phyloP scores from a whole-genome alignment of 2,113 vertebrate genomes.

The Brachyhypopomus gauderio region DNA sequence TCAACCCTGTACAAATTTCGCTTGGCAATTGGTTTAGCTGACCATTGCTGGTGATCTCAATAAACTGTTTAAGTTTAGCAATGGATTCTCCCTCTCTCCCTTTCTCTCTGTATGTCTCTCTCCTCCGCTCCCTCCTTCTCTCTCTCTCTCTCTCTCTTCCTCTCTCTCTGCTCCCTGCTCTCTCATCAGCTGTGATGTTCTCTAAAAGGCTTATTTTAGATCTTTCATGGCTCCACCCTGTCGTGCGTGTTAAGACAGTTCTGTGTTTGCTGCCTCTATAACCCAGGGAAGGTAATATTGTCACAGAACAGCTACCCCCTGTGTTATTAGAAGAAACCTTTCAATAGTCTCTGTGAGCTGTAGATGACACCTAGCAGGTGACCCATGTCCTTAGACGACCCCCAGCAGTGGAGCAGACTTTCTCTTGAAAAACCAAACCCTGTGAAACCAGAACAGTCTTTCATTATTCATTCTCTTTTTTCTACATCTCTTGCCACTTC shows the following conservation, averaged over 20 bases:
- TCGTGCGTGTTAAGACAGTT: no score
- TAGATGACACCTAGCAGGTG: no score
- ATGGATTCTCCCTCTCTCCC: neutral
- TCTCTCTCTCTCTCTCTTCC: neutral
- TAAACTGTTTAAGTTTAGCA: neutral
- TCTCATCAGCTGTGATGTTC: neutral
- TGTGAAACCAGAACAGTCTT: neutral
- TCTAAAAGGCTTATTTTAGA: neutral
- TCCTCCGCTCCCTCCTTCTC: neutral
- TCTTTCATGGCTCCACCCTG: no score
- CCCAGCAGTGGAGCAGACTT: neutral
- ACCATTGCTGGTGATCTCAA: neutral
- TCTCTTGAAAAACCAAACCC: neutral
- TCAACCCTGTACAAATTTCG: no score
- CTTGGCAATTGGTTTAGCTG: no score
- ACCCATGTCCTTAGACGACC: neutral
- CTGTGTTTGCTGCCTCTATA: no score
- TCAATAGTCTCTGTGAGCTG: no score
- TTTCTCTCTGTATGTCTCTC: neutral
- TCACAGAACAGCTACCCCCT: no score
- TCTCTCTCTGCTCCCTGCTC: neutral
- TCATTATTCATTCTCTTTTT: constrained; percentile 6
- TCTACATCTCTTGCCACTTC: neutral
- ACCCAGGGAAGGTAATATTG: no score
- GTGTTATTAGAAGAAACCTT: no score